Base-by-base conservation (phyloP, 2,888 invertebrate species). In the Mythimna loreyi region DNA sequence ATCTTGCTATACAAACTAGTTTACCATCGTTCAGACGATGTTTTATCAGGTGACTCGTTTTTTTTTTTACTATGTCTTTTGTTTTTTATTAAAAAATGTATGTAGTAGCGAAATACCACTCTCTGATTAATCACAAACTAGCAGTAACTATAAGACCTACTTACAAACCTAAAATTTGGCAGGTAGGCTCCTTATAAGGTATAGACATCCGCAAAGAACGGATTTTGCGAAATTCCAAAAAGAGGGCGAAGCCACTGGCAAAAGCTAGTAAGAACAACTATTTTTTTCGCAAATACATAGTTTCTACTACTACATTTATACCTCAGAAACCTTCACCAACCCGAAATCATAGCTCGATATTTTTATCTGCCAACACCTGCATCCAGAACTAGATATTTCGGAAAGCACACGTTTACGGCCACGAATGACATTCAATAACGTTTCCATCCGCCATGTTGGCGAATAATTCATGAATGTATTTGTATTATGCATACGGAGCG, bases 391-490 rank as follows among this genome's bases (percentile, higher is more conserved):
- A 74, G 75, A 82, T 82, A 80, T 82, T 82, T 80, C 30, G 85
- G 64, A 82, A 73, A 78, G 78, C 83, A 71, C 78, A 80, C 83
- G 80, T 82, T 80, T 73, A 75, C 76, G 73, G 63, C 75, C 70
- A 76, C 82, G 83, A 82, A 80, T 82, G 85, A 83, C 83, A 83
- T 83, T 83, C 83, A 83, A 83, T 83, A 83, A 82, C 85, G 78
- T 72, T 80, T 82, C 78, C 72, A 78, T 74, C 83, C 81, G 67
- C 75, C 80, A 72, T 74, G 58, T 67, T 62, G 62, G 62, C 63
- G 85, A 83, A 83, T 83, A 83, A 83, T 83, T 83, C 83, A 83
- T 83, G 85, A 83, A 76, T 84, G 83, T 83, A 81, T 84, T 82
- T 85, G 83, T 83, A 82, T 83, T 83, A 83, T 83, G 83, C 82